Percentiles rank a stretch among this genome's conserved stretches.
These are phyloP conservation scores for Mimachlamys varia DNA, from an alignment of 2,888 invertebrate species.

Conservation along the genomic window DNA sequence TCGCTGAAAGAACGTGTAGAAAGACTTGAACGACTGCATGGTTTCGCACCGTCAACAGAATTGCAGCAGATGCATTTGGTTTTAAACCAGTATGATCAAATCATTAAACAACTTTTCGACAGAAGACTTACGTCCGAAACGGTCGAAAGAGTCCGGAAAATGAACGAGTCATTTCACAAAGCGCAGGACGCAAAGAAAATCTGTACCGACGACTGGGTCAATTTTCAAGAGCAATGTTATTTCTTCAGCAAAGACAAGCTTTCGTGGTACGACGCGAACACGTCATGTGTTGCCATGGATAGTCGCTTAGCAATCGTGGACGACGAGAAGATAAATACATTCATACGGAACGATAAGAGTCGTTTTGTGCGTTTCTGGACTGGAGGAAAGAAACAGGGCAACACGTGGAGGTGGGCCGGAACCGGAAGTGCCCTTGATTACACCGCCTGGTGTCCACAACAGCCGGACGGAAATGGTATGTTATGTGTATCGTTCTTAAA, in stretches of 20 bases:
- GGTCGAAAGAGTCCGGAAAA: no score
- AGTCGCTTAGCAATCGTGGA: neutral
- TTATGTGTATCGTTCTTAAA: neutral
- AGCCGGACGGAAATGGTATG: neutral
- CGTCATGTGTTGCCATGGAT: neutral
- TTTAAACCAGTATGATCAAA: no score
- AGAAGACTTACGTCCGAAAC: no score
- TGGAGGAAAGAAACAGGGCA: neutral
- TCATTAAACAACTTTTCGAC: no score
- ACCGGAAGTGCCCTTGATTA: neutral
- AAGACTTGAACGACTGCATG: neutral
- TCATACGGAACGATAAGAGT: neutral
- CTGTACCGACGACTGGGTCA: neutral
- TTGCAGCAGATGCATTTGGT: neutral
- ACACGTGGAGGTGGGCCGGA: neutral
- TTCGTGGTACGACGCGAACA: neutral
- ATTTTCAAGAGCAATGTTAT: neutral
- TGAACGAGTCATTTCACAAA: neutral
- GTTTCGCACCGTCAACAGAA: neutral
- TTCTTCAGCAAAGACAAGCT: neutral
- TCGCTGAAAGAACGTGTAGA: neutral
- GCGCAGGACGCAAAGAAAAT: neutral
- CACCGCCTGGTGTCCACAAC: constrained; percentile 14
- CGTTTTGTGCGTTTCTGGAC: neutral
- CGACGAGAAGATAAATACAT: neutral